A percentile compares a stretch with the other conserved stretches of the same genome.
These are phyloP conservation scores for Staurois parvus DNA, from an alignment of 2,797 vertebrate species.

Conservation along the genomic window DNA sequence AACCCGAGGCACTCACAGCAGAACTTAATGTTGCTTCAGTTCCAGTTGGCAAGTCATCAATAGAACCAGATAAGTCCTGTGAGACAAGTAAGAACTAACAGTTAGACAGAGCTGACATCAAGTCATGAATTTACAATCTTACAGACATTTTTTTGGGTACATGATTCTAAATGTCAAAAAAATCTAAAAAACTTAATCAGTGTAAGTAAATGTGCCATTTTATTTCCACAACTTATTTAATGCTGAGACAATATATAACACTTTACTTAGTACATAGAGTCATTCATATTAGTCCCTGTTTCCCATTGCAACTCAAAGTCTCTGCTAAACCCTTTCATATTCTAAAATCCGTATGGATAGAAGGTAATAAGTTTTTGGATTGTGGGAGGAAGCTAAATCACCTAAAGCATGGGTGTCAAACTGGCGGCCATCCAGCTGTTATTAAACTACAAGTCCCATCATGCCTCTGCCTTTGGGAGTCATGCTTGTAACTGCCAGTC, in stretches of 20 bases:
- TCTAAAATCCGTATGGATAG: neutral
- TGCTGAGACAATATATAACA: neutral
- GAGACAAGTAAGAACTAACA: conserved; percentile 42
- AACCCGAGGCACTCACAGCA: conserved; percentile 83
- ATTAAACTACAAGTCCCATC: no score
- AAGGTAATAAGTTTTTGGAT: neutral
- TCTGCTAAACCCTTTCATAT: no score
- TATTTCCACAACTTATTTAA: no score
- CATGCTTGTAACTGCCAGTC: no score
- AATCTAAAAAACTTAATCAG: no score
- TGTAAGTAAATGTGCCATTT: no score
- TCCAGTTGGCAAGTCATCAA: conserved; percentile 94
- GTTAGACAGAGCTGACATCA: neutral
- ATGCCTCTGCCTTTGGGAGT: no score
- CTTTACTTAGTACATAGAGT: neutral
- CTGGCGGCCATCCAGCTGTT: no score
- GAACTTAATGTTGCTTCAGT: conserved; percentile 90
- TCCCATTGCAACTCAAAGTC: no score
- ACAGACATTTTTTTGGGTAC: neutral
- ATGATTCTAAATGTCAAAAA: no score
- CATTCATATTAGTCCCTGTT: neutral
- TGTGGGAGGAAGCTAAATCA: neutral
- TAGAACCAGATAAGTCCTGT: conserved; percentile 95
- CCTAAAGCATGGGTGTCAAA: no score
- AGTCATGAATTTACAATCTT: neutral